Evolutionary conservation across 2,113 vertebrate genomes (phyloP).

Genomic region (Perognathus longimembris): DNA sequence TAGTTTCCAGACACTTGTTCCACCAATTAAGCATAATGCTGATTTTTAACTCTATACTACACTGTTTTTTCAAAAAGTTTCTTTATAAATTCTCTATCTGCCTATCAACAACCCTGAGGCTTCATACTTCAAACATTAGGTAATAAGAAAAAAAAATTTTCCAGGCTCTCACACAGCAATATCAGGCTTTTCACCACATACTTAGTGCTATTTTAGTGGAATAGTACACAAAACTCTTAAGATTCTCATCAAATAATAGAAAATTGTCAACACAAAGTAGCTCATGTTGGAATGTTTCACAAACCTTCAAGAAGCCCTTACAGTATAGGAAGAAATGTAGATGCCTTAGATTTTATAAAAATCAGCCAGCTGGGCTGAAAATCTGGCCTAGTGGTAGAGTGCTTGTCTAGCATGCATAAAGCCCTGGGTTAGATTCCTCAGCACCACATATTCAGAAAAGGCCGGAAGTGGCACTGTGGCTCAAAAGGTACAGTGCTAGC

Average conservation of each 20-base stretch:
- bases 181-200: constrained; percentile 55
- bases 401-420: no score
- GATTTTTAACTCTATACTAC: background rate
- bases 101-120: constrained; percentile 47
- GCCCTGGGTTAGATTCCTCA: no score
- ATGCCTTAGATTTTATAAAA: background rate
- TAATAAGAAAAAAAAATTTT: constrained; percentile 61
- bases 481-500: no score
- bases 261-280: constrained; percentile 53
- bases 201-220: constrained; percentile 56
- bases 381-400: no score
- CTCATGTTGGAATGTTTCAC: constrained; percentile 41
- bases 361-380: background rate
- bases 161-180: constrained; percentile 36
- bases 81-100: constrained; percentile 58
- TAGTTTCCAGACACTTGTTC: background rate
- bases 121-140: constrained; percentile 71
- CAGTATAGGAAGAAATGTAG: constrained; percentile 12
- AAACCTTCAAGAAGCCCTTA: constrained; percentile 34
- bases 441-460: no score
- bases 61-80: constrained; percentile 11
- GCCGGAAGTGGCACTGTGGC: no score
- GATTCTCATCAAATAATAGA: constrained; percentile 66
- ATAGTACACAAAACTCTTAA: constrained; percentile 62
- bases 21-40: background rate